Conservation (phyloP, 1,140 invertebrate genomes). For the Drosophila orosa region DNA sequence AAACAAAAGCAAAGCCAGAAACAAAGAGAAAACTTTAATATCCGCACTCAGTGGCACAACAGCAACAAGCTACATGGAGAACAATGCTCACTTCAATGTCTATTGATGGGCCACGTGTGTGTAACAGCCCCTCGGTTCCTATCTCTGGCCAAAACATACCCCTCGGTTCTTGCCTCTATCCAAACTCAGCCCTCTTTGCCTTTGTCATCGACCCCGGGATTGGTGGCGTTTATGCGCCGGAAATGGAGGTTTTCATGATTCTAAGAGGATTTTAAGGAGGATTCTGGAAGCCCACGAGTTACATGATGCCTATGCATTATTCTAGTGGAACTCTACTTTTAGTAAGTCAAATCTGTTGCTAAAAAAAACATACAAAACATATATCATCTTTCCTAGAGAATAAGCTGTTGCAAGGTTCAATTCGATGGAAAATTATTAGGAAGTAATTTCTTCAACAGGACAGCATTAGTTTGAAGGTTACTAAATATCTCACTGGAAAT, state of each 20-base stretch:
- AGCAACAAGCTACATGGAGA: slow-evolving; percentile 53
- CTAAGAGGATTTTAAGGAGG: background rate
- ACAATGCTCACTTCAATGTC: slow-evolving; percentile 61
- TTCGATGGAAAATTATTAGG: background rate
- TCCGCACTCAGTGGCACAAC: slow-evolving; percentile 60
- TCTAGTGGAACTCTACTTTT: too few species aligned
- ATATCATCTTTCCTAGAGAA: too few species aligned
- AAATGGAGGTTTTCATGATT: slow-evolving; percentile 15
- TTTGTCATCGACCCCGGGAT: slow-evolving; percentile 14
- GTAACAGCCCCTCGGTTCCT: slow-evolving; percentile 21
- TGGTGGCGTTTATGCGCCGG: slow-evolving; percentile 35
- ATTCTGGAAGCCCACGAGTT: background rate
- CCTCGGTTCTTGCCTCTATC: background rate
- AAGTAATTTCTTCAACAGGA: background rate
- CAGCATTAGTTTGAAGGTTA: background rate
- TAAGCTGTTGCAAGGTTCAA: too few species aligned
- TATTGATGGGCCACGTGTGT: slow-evolving; percentile 64
- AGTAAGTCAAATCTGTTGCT: too few species aligned
- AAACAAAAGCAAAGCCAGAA: slow-evolving; percentile 46
- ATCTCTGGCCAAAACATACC: slow-evolving; percentile 10
- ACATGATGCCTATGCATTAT: too few species aligned
- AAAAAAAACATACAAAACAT: too few species aligned
- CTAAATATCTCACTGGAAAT: background rate
- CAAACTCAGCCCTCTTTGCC: background rate
- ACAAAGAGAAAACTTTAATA: slow-evolving; percentile 61